Base-by-base conservation (phyloP, 2,113 vertebrate species). In the Narcine bancroftii region DNA sequence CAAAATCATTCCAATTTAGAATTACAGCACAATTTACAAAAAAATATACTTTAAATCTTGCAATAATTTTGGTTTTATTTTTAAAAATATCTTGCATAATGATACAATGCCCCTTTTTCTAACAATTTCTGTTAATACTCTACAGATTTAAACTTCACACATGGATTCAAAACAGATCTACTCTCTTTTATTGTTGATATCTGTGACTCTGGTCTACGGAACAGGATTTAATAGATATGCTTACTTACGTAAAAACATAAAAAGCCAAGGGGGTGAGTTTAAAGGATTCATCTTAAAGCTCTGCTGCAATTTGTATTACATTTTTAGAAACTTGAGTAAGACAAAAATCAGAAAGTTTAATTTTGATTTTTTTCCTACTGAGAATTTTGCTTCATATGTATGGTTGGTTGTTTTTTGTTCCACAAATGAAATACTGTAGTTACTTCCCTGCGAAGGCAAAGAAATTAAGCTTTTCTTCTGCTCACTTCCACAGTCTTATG, bases 221-320 rank as follows among this genome's bases (percentile, higher is more conserved):
- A 91, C 89, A 69, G 89, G 89, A 91, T 91, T 13, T 71, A 69
- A 91, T 91, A 91, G 89, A 91, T 91, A 91, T 69, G 63, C 89
- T 10, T 69, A 69, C 15, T 45, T 91, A 45, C 65, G 63, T 11
- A 91, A 69, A 47, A 91, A 91, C 33, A 3, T 91, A 69, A 91
- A 91, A 91, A 91, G 63, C 24, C 65, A 91, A 45, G 39, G 42
- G 42, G 89, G 89, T 91, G 47, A 91, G 42, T 45, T 91, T 45
- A 69, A 91, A 69, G 21, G 45, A 47, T 33, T 91, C 39, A 66
- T 47, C 24, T 63, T 13, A 89, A 63, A 63, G 69, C 47, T 47
- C 29, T 91, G 39, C 39, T 29, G 26, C 26, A 42, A 2, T 39
- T 91, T 26, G n/a, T 42, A 47, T 33, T 33, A 69, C 42, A 71